Evolutionary conservation across 23 tunicate genomes (phyloP), one percentile per base, ranked within the genome.

Genomic region (Ciona savignyi): DNA sequence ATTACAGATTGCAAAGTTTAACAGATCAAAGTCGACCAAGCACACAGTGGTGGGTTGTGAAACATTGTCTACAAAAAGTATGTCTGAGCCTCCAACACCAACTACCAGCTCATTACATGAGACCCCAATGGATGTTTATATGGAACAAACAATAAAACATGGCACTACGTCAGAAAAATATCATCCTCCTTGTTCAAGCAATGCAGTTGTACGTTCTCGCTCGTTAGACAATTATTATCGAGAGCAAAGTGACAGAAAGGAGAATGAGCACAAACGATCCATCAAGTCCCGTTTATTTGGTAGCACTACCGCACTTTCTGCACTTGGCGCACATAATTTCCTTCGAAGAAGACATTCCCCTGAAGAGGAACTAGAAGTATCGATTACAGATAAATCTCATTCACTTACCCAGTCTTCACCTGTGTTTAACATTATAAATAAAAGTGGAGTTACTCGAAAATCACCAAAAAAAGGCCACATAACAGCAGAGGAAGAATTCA

Each of bases 211-310:
- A 2, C 79, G 79, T 1, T 74, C 79, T 20, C n/a, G 51, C 2
- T 74, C 79, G 79, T 49, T 74, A 21, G 79, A 74, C 4, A 62
- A 62, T 61, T 51, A 74, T 65, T 42, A 42, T 42, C 56, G 56
- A 9, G 56, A 42, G 15, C 56, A 42, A 42, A 6, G 9, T 6
- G 56, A 42, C 15, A 42, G 56, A 42, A n/a, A n/a, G n/a, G n/a
- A n/a, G n/a, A 42, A 42, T 15, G 56, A 42, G 9, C 56, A 42
- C 15, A 42, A 42, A 15, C 9, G 15, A 15, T 42, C 56, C 11
- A 6, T 42, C 15, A 42, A 42, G 15, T 9, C 56, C 56, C 56
- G 56, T 6, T 42, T 42, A 42, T 42, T 42, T 15, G 56, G 56
- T 42, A 42, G 56, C 56, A 42, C 56, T 15, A 42, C 56, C 9